Evolutionary conservation across 2,797 vertebrate genomes (phyloP).

Genomic region (Anguilla anguilla): DNA sequence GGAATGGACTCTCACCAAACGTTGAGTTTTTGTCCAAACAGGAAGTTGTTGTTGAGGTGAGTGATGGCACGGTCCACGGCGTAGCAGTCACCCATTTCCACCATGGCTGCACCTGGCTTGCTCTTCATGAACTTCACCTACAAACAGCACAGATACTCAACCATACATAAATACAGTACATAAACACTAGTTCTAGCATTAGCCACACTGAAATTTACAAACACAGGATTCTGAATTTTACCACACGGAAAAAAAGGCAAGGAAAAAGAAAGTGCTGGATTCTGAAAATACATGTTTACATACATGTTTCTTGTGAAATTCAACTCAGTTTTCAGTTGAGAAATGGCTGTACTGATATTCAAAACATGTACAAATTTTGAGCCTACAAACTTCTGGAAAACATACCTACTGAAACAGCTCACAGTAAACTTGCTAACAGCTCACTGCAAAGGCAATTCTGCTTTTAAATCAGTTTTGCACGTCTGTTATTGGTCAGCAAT

Average conservation of each 20-base stretch:
- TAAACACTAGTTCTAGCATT: too few relatives aligned
- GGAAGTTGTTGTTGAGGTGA: slow-evolving; percentile 93
- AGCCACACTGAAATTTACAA: too few relatives aligned
- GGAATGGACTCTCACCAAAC: slow-evolving; percentile 78
- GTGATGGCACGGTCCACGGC: slow-evolving; percentile 90
- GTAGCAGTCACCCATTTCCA: slow-evolving; percentile 93
- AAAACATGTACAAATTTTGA: neutral
- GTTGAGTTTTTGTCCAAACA: slow-evolving; percentile 92
- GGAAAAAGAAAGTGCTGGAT: too few relatives aligned
- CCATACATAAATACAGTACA: neutral
- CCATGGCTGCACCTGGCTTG: slow-evolving; percentile 93
- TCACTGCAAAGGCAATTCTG: too few relatives aligned
- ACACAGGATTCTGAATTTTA: neutral
- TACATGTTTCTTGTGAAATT: too few relatives aligned
- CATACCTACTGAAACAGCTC: neutral
- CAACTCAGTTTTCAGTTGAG: too few relatives aligned
- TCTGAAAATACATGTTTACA: too few relatives aligned
- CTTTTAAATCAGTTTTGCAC: too few relatives aligned
- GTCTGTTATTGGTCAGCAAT: too few relatives aligned
- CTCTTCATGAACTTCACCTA: slow-evolving; percentile 97
- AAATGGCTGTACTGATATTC: too few relatives aligned
- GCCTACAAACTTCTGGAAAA: neutral
- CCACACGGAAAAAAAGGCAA: neutral
- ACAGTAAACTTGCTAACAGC: neutral
- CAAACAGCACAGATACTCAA: neutral